Evolutionary conservation across 1,140 invertebrate genomes (phyloP).

Genomic region (Achatina immaculata): DNA sequence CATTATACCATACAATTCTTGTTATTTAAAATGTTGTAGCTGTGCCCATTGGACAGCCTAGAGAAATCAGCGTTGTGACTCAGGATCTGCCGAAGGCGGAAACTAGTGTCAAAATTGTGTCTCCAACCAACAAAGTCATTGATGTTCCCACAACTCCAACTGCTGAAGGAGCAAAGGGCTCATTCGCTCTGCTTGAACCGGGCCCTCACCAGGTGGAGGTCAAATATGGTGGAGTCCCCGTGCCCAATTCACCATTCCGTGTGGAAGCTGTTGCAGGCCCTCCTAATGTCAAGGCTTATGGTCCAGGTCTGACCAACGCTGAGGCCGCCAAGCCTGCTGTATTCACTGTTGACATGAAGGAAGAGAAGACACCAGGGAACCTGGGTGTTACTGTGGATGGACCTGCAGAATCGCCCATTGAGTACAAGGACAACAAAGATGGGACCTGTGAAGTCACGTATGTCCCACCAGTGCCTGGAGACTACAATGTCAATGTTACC

Average conservation of each 20-base stretch:
- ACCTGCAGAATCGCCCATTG: conserved; percentile 85
- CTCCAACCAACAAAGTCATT: conserved; percentile 70
- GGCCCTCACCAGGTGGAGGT: conserved; percentile 74
- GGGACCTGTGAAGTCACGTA: conserved; percentile 87
- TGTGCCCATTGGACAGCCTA: conserved; percentile 71
- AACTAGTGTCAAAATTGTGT: conserved; percentile 74
- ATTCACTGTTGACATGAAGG: conserved; percentile 75
- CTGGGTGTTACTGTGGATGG: conserved; percentile 86
- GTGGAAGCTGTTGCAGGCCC: conserved; percentile 55
- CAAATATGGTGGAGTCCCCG: conserved; percentile 57
- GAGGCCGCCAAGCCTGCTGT: conserved; percentile 80
- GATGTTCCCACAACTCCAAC: conserved; percentile 75
- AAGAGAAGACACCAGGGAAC: conserved; percentile 76
- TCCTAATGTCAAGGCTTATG: conserved; percentile 78
- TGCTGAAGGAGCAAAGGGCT: conserved; percentile 83
- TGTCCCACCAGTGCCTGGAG: conserved; percentile 83
- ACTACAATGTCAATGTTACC: conserved; percentile 88
- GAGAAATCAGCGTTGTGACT: conserved; percentile 86
- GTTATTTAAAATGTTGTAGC: conserved; percentile 32
- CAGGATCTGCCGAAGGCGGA: conserved; percentile 78
- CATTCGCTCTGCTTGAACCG: conserved; percentile 85
- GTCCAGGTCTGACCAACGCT: conserved; percentile 80
- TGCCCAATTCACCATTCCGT: conserved; percentile 65
- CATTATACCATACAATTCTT: too few relatives aligned
- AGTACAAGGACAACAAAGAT: conserved; percentile 87